Percentiles rank a stretch among this genome's conserved stretches.
These are phyloP conservation scores for Phthorimaea operculella DNA, from an alignment of 1,140 invertebrate species.

Conservation along the genomic window DNA sequence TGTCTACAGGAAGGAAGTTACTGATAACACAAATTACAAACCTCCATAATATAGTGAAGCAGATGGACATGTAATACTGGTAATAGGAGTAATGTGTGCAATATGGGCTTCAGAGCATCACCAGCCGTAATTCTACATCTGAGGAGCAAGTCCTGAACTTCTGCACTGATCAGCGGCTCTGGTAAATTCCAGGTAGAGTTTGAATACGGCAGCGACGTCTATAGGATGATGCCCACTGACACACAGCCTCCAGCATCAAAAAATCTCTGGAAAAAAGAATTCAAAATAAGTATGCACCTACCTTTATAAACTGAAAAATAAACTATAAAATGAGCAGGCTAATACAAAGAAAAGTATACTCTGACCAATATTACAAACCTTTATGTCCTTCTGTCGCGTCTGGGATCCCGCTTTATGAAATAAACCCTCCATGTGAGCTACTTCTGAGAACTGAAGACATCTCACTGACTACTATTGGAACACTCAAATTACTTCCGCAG, in stretches of 20 bases:
- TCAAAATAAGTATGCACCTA: conserved; percentile 24
- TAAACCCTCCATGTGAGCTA: conserved; percentile 80
- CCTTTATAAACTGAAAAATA: no score
- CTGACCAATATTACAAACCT: conserved; percentile 66
- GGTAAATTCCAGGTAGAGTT: conserved; percentile 86
- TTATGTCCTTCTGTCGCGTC: conserved; percentile 81
- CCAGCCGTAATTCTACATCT: conserved; percentile 71
- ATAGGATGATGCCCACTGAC: conserved; percentile 75
- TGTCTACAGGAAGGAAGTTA: no score
- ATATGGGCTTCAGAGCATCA: conserved; percentile 54
- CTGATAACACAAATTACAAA: conserved; percentile 17
- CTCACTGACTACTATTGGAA: conserved; percentile 81
- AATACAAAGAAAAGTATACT: no score
- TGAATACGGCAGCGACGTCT: conserved; percentile 85
- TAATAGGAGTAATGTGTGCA: conserved; percentile 56
- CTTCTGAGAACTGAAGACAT: conserved; percentile 75
- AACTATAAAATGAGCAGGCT: conserved; percentile 16
- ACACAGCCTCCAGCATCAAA: conserved; percentile 74
- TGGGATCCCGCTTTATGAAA: conserved; percentile 88
- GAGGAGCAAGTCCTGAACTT: conserved; percentile 79
- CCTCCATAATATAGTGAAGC: conserved; percentile 66
- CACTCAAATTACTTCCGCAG: conserved; percentile 73
- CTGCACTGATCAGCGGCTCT: conserved; percentile 78
- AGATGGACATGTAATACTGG: conserved; percentile 64
- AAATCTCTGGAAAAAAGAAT: conserved; percentile 66